Percentiles rank a stretch among this genome's conserved stretches.
These are phyloP conservation scores for Oryzias woworae DNA, from an alignment of 2,113 vertebrate species.

Conservation along the genomic window DNA sequence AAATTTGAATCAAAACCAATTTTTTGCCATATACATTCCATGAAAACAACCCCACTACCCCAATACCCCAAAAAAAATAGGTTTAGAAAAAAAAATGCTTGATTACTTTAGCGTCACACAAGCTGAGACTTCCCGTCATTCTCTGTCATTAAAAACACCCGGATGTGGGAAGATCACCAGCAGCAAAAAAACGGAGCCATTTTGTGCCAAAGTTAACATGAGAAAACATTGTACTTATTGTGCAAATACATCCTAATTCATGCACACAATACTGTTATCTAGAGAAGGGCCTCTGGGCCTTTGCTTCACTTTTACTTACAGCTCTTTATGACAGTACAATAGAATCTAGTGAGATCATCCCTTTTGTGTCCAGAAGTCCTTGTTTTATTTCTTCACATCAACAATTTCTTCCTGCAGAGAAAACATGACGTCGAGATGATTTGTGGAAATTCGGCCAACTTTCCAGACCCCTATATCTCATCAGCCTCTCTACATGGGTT, in stretches of 20 bases:
- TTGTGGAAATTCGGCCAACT: slow-evolving; percentile 1
- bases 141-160: slow-evolving; percentile 69
- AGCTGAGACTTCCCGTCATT: slow-evolving; percentile 69
- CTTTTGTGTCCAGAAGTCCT: slow-evolving; percentile 42
- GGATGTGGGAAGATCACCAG: slow-evolving; percentile 69
- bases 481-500: neutral
- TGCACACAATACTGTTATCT: slow-evolving; percentile 19
- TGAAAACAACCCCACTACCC: neutral
- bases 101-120: slow-evolving; percentile 40
- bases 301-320: slow-evolving; percentile 43
- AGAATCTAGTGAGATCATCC: slow-evolving; percentile 68
- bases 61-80: no score
- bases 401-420: slow-evolving; percentile 29
- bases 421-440: slow-evolving; percentile 25
- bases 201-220: slow-evolving; percentile 53
- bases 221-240: no score
- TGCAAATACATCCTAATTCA: no score
- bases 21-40: no score
- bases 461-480: neutral
- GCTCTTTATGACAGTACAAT: slow-evolving; percentile 24
- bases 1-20: no score
- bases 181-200: slow-evolving; percentile 64
- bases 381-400: slow-evolving; percentile 26
- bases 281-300: slow-evolving; percentile 45
- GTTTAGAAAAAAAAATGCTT: slow-evolving; percentile 17